A percentile compares a stretch with the other conserved stretches of the same genome.
phyloP scores from a whole-genome alignment of 2,888 invertebrate genomes.

The Formica aserva region DNA sequence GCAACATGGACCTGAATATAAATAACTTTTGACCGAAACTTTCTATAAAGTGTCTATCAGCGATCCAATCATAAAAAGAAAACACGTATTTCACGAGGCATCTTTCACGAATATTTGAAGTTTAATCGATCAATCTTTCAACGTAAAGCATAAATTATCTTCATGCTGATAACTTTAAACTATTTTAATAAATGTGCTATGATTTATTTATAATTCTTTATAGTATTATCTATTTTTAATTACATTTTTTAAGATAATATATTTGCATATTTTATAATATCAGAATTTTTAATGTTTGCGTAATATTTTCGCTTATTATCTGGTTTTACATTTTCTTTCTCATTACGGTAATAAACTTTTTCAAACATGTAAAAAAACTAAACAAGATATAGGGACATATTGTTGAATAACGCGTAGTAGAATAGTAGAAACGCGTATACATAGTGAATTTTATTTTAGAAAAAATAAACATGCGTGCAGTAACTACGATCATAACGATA shows the following conservation, averaged over 20 bases:
- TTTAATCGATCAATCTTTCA: not conserved
- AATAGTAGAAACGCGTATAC: not conserved
- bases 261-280: not conserved
- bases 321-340: not conserved
- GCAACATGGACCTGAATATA: not conserved
- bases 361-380: not conserved
- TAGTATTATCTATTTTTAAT: not conserved
- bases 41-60: conserved; percentile 4
- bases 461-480: not conserved
- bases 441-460: not conserved
- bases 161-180: not conserved
- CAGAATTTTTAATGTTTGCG: not conserved
- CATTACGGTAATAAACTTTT: not conserved
- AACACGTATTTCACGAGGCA: not conserved
- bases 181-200: not conserved
- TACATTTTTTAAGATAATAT: not conserved
- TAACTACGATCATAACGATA: not conserved
- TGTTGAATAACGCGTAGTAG: not conserved
- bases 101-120: not conserved
- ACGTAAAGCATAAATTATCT: not conserved
- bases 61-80: not conserved
- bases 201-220: conserved; percentile 23
- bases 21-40: conserved; percentile 11
- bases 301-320: not conserved
- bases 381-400: not conserved